Evolutionary conservation across 2,888 invertebrate genomes (phyloP), one percentile per base, ranked within the genome.

Genomic region (Perithous albicinctus): DNA sequence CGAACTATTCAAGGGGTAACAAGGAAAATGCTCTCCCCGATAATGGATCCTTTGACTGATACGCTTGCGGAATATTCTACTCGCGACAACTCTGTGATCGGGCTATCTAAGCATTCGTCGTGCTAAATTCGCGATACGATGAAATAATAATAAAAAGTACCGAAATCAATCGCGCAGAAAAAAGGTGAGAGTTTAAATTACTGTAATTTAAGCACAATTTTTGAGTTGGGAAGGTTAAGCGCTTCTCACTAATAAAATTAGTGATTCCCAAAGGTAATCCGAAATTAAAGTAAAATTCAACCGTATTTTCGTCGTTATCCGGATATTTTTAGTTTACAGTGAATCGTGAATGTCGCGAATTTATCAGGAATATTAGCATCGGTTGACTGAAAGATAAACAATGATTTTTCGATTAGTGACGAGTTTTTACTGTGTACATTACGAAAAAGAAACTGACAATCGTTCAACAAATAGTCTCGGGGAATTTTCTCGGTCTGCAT

Each of bases 21-120:
- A 77, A 84, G 84, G 79, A 84, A 84, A 84, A 84, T 84, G 82
- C 80, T 82, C 80, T 84, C 77, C 79, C 59, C 80, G 79, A 76
- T 18, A 46, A 70, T 59, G 72, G 66, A 61, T 43, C 23, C 38
- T 43, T 67, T 8, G 32, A 35, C 51, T 18, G 38, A 78, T 23
- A 69, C 72, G 38, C 69, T 46, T 15, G 41, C 41, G 23, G 59
- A 75, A 35, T 64, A 64, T 59, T 41, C 20, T n/a, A 23, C 56
- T 10, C 15, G 7, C 23, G 12, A 15, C 29, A 29, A 41, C 38
- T n/a, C n/a, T 12, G 15, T 26, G 38, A 61, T n/a, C 23, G 51
- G 32, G 15, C 2, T 41, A 38, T 43, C 10, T 41, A 35, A n/a
- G 38, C 38, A 3, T 35, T 46, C 43, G 23, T 38, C n/a, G 38